Evolutionary conservation across 1,140 invertebrate genomes (phyloP), one percentile per base, ranked within the genome.

Genomic region (Apis florea): DNA sequence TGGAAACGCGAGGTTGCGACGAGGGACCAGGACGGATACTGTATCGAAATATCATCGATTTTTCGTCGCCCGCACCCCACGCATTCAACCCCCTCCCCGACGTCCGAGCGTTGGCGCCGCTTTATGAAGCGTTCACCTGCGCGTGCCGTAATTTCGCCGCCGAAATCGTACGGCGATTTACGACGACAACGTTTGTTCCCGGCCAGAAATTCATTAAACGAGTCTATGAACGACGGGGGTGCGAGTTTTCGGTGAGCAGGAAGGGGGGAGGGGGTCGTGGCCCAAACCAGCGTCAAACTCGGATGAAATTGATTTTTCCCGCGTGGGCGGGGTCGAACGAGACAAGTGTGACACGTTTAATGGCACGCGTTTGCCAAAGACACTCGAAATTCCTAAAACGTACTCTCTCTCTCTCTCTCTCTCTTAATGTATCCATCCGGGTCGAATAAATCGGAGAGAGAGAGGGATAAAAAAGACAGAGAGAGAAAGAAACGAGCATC

Each of bases 1-100:
- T 9, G 40, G 53, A 73, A 66, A 59, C 19, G 24, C 40, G 71
- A 49, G 24, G 54, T n/a, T 40, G 31, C 40, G 31, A 40, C 40
- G 49, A 47, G 21, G 31, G 69, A 19, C 17, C 12, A 1, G 5
- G 1, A n/a, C 13, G 19, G 12, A 51, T 15, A 53, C 21, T n/a
- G 49, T 53, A 70, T 70, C 68, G 40, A 75, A 67, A 75, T 59
- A 59, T 75, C 47, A 75, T 67, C 58, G 71, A 81, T 75, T 81
- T 75, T 81, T 75, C 69, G 26, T 19, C 47, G 17, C n/a, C 19
- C 21, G 12, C 19, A 2, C 15, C 3, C 53, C 51, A 24, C 21
- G 40, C 10, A 58, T 53, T 68, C 26, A 68, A 0, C 61, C 21
- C 11, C 10, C 53, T 2, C 0, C 53, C 1, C 51, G 11, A 12